These are phyloP conservation scores for Clepsis dumicolana DNA, from an alignment of 2,888 invertebrate genomes.

Conservation along the genomic window DNA sequence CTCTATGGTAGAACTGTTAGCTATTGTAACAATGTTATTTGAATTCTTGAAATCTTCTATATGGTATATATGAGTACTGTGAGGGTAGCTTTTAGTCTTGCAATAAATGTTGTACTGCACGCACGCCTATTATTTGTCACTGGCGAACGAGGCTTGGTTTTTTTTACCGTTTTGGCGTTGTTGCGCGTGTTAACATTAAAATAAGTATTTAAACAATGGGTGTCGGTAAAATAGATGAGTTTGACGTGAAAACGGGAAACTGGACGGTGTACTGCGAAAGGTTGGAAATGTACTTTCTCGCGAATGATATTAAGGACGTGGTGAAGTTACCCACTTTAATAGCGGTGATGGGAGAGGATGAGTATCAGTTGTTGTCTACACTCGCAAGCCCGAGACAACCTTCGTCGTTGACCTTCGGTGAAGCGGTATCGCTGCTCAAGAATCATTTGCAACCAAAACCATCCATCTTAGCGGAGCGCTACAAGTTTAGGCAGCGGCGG, in stretches of 20 bases:
- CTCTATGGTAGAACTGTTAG: no score
- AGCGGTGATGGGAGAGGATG: constrained; percentile 40
- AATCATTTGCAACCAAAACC: constrained; percentile 26
- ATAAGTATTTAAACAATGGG: constrained; percentile 1
- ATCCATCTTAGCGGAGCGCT: constrained; percentile 16
- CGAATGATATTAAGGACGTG: constrained; percentile 16
- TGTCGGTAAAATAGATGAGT: constrained; percentile 27
- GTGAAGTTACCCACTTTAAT: constrained; percentile 36
- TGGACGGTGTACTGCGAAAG: constrained; percentile 32
- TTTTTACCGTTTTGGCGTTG: no score
- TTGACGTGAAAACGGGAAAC: constrained; percentile 33
- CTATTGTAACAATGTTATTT: no score
- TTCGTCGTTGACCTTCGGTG: constrained; percentile 14
- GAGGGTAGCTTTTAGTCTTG: no score
- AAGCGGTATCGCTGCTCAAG: constrained; percentile 5
- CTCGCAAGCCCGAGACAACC: constrained; percentile 38
- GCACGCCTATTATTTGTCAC: constrained; percentile 11
- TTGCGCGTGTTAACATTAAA: no score
- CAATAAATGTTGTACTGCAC: neutral
- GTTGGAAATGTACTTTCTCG: constrained; percentile 39
- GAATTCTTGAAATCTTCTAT: no score
- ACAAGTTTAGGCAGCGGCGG: constrained; percentile 6
- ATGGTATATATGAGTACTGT: no score
- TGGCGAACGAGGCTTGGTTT: constrained; percentile 19
- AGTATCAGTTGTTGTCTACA: constrained; percentile 20